Conservation (phyloP, 2,888 invertebrate species). For the Protonemura montana region DNA sequence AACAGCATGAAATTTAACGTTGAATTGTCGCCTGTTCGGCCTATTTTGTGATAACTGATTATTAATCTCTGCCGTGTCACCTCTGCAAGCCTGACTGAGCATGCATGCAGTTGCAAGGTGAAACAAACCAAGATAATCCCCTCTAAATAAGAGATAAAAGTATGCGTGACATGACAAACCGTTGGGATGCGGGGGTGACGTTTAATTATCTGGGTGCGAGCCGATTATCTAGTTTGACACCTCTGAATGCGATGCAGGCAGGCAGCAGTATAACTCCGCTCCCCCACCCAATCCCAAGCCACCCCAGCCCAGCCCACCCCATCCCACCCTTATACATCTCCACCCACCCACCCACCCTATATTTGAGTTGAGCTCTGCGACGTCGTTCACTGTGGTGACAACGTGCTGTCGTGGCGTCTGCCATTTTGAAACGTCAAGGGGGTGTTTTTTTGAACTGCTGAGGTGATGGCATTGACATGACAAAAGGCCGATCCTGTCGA, state of each 20-base stretch:
- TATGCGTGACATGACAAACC: constrained; percentile 13
- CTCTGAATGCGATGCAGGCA: constrained; percentile 47
- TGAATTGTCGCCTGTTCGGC: not conserved
- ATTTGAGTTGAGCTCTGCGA: not conserved
- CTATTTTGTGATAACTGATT: not conserved
- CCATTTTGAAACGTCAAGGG: constrained; percentile 28
- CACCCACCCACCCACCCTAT: not conserved
- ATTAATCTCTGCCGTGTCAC: not conserved
- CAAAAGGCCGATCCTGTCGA: constrained; percentile 19
- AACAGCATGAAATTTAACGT: not conserved
- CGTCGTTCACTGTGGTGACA: constrained; percentile 32
- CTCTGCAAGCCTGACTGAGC: not conserved
- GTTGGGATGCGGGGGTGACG: constrained; percentile 39
- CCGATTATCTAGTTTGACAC: constrained; percentile 49
- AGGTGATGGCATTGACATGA: constrained; percentile 23
- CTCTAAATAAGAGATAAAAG: constrained; percentile 23
- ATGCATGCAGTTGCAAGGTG: constrained; percentile 19
- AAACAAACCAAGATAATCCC: constrained; percentile 37
- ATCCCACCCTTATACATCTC: not conserved
- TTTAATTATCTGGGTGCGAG: constrained; percentile 48
- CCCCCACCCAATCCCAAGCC: constrained; percentile 15
- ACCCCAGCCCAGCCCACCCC: not conserved
- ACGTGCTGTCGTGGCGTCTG: constrained; percentile 32
- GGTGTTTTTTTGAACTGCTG: constrained; percentile 28
- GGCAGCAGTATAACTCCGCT: constrained; percentile 9